phyloP scores from a whole-genome alignment of 2,888 invertebrate species.

The Brachylomia viminalis region DNA sequence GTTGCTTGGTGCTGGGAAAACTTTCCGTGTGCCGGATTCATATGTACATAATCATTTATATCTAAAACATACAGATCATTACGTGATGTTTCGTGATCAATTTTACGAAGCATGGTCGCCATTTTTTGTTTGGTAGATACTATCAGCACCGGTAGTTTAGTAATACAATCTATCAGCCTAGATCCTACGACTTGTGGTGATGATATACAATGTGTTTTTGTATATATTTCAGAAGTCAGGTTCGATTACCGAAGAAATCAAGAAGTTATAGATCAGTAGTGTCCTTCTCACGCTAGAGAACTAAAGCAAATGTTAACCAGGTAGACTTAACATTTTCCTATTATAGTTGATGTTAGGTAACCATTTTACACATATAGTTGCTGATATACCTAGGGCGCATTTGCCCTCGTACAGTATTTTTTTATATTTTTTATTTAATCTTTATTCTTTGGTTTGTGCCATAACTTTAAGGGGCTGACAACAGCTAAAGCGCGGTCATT shows the following conservation, averaged over 20 bases:
- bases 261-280: background rate
- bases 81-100: too few relatives aligned
- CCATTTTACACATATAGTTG: too few relatives aligned
- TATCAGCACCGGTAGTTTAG: background rate
- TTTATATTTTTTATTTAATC: too few relatives aligned
- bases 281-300: too few relatives aligned
- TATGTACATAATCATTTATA: slow-evolving; percentile 8
- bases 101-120: too few relatives aligned
- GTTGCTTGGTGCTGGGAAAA: slow-evolving; percentile 12
- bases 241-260: background rate
- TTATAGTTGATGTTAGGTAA: background rate
- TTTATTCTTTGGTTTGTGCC: too few relatives aligned
- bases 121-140: background rate
- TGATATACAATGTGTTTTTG: background rate
- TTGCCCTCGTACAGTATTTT: background rate
- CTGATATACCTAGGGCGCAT: background rate
- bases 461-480: too few relatives aligned
- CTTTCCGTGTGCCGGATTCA: slow-evolving; percentile 1
- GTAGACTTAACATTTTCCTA: too few relatives aligned
- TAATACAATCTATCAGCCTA: too few relatives aligned
- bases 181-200: too few relatives aligned
- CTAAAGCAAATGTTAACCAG: too few relatives aligned
- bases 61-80: background rate
- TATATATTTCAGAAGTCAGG: background rate
- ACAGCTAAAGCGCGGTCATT: too few relatives aligned